These are phyloP conservation scores for Parasteatoda lunata DNA, from an alignment of 2,888 invertebrate species.

Conservation along the genomic window DNA sequence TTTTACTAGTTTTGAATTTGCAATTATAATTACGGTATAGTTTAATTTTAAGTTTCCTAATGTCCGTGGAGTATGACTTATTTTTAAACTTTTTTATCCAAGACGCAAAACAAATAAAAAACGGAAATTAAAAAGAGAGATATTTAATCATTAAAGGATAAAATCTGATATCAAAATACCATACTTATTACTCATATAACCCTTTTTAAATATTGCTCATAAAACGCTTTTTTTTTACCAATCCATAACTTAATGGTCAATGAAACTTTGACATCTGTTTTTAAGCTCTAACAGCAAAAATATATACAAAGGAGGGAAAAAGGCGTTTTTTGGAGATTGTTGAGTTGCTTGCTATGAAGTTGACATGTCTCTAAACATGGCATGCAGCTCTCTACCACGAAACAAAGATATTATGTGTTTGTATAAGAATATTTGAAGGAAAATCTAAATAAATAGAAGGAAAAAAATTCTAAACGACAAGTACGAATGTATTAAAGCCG, in stretches of 20 bases:
- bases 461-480: not conserved
- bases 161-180: too few relatives aligned
- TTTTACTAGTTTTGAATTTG: too few relatives aligned
- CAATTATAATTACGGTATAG: too few relatives aligned
- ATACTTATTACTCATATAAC: too few relatives aligned
- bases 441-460: not conserved
- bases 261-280: conserved; percentile 49
- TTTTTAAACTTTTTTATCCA: too few relatives aligned
- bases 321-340: not conserved
- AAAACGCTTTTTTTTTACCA: too few relatives aligned
- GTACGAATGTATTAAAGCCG: not conserved
- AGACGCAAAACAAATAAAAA: too few relatives aligned
- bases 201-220: too few relatives aligned
- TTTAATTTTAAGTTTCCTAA: too few relatives aligned
- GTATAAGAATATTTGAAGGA: conserved; percentile 42
- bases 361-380: conserved; percentile 53
- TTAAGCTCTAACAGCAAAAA: conserved; percentile 13
- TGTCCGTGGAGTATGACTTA: too few relatives aligned
- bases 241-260: conserved; percentile 6
- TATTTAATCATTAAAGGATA: too few relatives aligned
- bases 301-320: not conserved
- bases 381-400: conserved; percentile 41
- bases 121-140: too few relatives aligned
- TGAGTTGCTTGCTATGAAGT: not conserved
- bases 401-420: conserved; percentile 66